Evolutionary conservation across 35 echinoderm and acorn worm species (phyloP).

Genomic region (Acanthaster planci): DNA sequence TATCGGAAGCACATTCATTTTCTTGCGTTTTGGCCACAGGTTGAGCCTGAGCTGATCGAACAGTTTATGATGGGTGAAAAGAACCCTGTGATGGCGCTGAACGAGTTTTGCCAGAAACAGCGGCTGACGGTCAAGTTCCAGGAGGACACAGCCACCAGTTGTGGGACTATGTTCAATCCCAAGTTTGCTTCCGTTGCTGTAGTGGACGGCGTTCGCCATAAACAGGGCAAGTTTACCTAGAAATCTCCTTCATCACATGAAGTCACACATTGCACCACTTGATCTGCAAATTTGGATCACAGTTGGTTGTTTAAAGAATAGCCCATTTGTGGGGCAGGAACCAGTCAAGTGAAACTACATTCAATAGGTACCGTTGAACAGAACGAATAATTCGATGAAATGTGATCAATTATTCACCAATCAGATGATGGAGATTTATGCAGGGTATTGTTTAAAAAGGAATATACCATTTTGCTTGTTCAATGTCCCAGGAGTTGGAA

Average conservation of each 20-base stretch:
- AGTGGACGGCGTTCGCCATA: conserved; percentile 41
- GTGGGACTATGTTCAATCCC: conserved; percentile 6
- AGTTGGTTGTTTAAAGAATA: too few relatives aligned
- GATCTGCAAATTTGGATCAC: too few relatives aligned
- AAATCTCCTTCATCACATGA: too few relatives aligned
- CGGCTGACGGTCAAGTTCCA: conserved; percentile 45
- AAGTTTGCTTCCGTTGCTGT: conserved; percentile 62
- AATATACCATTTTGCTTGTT: too few relatives aligned
- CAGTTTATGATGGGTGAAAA: conserved; percentile 45
- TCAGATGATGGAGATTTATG: too few relatives aligned
- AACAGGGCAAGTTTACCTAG: conserved; percentile 31
- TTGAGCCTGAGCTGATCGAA: conserved; percentile 40
- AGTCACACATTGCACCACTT: too few relatives aligned
- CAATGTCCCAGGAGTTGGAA: conserved; percentile 42
- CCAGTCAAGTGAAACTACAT: too few relatives aligned
- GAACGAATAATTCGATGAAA: too few relatives aligned
- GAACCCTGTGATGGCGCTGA: conserved; percentile 61
- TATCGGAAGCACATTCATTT: background rate
- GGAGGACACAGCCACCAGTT: conserved; percentile 23
- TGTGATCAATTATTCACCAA: too few relatives aligned
- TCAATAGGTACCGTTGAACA: too few relatives aligned
- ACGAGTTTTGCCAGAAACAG: conserved; percentile 75
- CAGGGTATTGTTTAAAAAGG: too few relatives aligned
- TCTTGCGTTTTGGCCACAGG: background rate
- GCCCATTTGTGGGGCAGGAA: too few relatives aligned